Evolutionary conservation across 92 coral and sea anemone species (phyloP), one percentile per base, ranked within the genome.

Genomic region (Hydrozoanthus gracilis): DNA sequence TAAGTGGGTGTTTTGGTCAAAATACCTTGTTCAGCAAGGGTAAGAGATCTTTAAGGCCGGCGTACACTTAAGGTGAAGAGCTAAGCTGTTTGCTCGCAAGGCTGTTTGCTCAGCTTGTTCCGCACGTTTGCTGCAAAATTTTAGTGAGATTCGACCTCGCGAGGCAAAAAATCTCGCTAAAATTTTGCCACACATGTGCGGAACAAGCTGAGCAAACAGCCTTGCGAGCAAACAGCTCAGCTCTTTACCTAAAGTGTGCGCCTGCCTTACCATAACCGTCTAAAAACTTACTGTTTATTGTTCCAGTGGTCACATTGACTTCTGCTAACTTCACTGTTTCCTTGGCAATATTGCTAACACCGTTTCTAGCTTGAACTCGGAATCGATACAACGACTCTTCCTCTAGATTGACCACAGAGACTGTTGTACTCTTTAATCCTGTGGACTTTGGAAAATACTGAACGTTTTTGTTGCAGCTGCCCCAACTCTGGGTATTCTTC

Each of bases 301-400:
- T 76, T 76, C 7, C 44, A 3, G 82, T 76, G 0, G 66, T 76
- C 17, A 76, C 66, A 39, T 76, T 56, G 8, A 76, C 20, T 20
- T 76, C 82, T 76, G 67, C 45, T 15, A 76, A 76, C 14, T 76
- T 76, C 3, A 56, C 50, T 4, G 67, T 9, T 8, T 52, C 82
- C 8, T 50, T 76, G 6, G 82, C 82, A 27, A 76, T 66, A 52
- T 48, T 46, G 12, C 48, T 76, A 52, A 76, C 66, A 0, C 82
- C 82, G 5, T 76, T 76, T 52, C 13, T 76, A 27, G 82, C 82
- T 54, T 51, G 65, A 8, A 76, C 65, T 76, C 82, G 60, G 65
- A 76, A 52, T 18, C 44, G 82, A 76, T 76, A 76, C 15, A 16
- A 18, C 10, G 82, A n/a, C 27, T 76, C 6, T 76, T 47, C 82